Evolutionary conservation across 1,140 invertebrate species (phyloP), one percentile per base, ranked within the genome.

Genomic region (Scaptomyza graminum): DNA sequence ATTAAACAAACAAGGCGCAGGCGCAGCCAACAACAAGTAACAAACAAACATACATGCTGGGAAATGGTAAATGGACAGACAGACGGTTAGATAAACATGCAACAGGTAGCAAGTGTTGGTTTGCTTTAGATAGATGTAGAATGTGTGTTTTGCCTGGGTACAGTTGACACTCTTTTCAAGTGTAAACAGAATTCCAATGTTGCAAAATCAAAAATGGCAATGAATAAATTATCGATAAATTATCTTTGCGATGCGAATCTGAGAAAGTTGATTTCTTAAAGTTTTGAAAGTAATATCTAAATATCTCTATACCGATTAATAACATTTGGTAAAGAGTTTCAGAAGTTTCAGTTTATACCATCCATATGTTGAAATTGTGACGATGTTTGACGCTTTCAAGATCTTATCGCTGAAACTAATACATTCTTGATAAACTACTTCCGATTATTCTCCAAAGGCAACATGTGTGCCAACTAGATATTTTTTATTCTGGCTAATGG

Each of bases 1-100:
- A 87, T 87, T 87, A 87, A 87, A 88, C 74, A 88, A 87, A 87
- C 82, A 85, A 72, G 79, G 66, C 59, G 39, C 59, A 67, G 63
- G 55, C 55, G 31, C 54, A 51, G 60, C 6, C 7, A 34, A 34
- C 31, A 34, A 34, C 31, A 34, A 34, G 31, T 34, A 59, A 70
- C 52, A 39, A 41, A 51, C 22, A 63, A 66, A 59, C 60, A 51
- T 52, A 61, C 37, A 43, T 39, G 44, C 44, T 52, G 52, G 16
- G 57, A 79, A 44, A n/a, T n/a, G n/a, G 61, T 44, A 7, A 11
- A 18, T 39, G 8, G 1, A 11, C 12, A 15, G 47, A 22, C n/a
- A 34, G 22, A 22, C 22, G 5, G 16, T 55, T 25, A 61, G n/a
- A 51, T 7, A 34, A 8, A 46, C 46, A 64, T 47, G 54, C 64